Percentiles rank a stretch among this genome's conserved stretches.
These are phyloP conservation scores for Acipenser transmontanus DNA, from an alignment of 2,797 vertebrate species.

Conservation along the genomic window DNA sequence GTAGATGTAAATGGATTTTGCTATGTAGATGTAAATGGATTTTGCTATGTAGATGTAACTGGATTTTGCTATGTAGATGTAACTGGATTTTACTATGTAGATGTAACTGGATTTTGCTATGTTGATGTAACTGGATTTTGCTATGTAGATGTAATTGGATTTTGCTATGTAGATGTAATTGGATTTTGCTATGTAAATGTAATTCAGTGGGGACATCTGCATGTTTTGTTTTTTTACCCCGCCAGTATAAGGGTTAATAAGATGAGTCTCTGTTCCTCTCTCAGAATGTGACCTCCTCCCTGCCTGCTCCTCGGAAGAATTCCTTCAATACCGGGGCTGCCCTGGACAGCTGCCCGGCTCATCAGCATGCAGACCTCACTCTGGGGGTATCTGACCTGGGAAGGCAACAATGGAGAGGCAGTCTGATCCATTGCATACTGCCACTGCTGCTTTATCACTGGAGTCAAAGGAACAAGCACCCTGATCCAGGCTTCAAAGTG, in stretches of 20 bases:
- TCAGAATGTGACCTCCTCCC: slow-evolving; percentile 23
- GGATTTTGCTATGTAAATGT: slow-evolving; percentile 39
- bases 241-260: slow-evolving; percentile 38
- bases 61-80: too few species aligned
- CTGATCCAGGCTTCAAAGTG: slow-evolving; percentile 29
- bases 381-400: slow-evolving; percentile 42
- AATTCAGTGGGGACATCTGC: slow-evolving; percentile 46
- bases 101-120: too few species aligned
- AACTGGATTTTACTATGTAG: too few species aligned
- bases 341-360: slow-evolving; percentile 49
- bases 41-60: too few species aligned
- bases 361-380: slow-evolving; percentile 53
- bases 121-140: too few species aligned
- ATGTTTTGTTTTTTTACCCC: slow-evolving; percentile 34
- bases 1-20: too few species aligned
- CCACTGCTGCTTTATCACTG: slow-evolving; percentile 38
- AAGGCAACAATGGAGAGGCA: slow-evolving; percentile 40
- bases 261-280: slow-evolving; percentile 28
- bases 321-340: slow-evolving; percentile 29
- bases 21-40: too few species aligned
- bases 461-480: slow-evolving; percentile 36
- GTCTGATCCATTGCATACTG: slow-evolving; percentile 49
- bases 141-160: too few species aligned
- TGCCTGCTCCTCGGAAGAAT: slow-evolving; percentile 35
- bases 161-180: too few species aligned